Conservation (phyloP, 2,888 invertebrate genomes). For the Ophioninae sp. region DNA sequence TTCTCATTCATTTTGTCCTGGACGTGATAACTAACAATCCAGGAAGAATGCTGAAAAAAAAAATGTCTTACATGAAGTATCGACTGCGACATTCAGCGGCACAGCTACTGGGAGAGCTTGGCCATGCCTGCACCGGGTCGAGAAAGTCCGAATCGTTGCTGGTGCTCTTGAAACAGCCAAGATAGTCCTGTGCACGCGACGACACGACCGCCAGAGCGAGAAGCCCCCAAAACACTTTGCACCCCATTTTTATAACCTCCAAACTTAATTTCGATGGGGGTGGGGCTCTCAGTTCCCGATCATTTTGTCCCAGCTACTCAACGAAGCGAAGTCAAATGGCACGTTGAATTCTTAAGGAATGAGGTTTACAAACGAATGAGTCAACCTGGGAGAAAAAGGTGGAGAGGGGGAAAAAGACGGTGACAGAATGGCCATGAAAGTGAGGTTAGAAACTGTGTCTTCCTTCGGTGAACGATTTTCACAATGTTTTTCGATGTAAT, state of each 20-base stretch:
- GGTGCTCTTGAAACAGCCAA: constrained; percentile 74
- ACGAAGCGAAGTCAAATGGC: neutral
- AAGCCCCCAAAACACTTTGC: constrained; percentile 52
- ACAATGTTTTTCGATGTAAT: neutral
- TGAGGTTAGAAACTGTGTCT: constrained; percentile 38
- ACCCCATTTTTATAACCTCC: constrained; percentile 27
- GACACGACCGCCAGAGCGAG: constrained; percentile 20
- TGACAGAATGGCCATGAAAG: constrained; percentile 30
- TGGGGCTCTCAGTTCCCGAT: neutral
- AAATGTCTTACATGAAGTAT: constrained; percentile 75
- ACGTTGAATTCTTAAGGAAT: constrained; percentile 56
- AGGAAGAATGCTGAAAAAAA: neutral
- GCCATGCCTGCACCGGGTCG: constrained; percentile 65
- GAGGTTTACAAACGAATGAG: constrained; percentile 47
- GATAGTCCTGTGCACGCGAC: constrained; percentile 63
- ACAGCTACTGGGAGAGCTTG: constrained; percentile 71
- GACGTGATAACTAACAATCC: neutral
- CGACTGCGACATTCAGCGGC: constrained; percentile 72
- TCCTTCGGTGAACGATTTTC: neutral
- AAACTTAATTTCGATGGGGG: neutral
- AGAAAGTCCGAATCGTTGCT: constrained; percentile 70
- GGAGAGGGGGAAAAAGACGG: constrained; percentile 5
- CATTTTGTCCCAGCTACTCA: constrained; percentile 8
- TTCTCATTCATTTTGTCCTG: neutral
- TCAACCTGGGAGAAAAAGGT: constrained; percentile 29